Conservation (phyloP, 2,113 vertebrate species). For the Mustelus asterias region DNA sequence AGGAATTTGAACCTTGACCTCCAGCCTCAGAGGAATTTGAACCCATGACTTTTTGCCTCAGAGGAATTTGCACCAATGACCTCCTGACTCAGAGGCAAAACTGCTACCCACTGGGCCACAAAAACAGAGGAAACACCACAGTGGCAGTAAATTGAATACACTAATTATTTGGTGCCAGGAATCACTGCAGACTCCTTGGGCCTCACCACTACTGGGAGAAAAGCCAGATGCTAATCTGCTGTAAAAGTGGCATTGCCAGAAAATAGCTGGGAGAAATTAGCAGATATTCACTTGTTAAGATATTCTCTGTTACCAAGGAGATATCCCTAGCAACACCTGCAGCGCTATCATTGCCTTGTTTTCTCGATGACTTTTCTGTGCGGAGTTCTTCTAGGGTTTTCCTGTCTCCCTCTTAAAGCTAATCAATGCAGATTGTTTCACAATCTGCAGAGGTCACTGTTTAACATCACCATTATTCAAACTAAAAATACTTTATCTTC, state of each 20-base stretch:
- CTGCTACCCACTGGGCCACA: not conserved
- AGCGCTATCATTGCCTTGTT: not conserved
- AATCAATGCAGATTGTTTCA: not conserved
- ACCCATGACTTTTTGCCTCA: not conserved
- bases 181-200: not conserved
- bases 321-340: not conserved
- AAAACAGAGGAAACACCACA: not conserved
- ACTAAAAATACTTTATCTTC: too few relatives aligned
- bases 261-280: not conserved
- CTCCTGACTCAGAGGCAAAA: not conserved
- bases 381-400: not conserved
- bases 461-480: too few relatives aligned
- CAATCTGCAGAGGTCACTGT: not conserved
- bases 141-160: too few relatives aligned
- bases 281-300: not conserved
- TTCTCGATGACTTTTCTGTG: not conserved
- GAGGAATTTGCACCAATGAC: not conserved
- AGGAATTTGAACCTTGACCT: not conserved
- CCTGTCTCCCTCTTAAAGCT: not conserved
- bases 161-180: not conserved
- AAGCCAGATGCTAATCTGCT: not conserved
- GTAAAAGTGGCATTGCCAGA: not conserved
- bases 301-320: not conserved
- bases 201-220: not conserved
- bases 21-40: not conserved